Evolutionary conservation across 2,888 invertebrate genomes (phyloP).

Genomic region (Drosophila formosana): DNA sequence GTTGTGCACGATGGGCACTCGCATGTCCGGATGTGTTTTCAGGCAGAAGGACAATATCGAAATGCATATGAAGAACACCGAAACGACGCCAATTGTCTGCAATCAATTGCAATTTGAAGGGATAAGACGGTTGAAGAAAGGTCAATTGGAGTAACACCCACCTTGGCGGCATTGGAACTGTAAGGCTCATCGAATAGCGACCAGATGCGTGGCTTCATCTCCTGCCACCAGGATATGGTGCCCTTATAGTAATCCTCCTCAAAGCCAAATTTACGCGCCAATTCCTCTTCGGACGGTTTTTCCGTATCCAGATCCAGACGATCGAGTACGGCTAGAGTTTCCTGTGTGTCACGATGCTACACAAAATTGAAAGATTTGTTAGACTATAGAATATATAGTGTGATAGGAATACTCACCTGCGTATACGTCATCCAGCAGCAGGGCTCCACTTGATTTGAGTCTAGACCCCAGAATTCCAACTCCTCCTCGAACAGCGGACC

Average conservation of each 20-base stretch:
- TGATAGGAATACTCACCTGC: slow-evolving; percentile 87
- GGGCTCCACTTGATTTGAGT: slow-evolving; percentile 99
- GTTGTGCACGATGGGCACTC: slow-evolving; percentile 94
- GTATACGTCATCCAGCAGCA: slow-evolving; percentile 99
- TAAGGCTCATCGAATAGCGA: slow-evolving; percentile 99
- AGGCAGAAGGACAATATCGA: slow-evolving; percentile 99
- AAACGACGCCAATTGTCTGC: slow-evolving; percentile 98
- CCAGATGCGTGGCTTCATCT: slow-evolving; percentile 98
- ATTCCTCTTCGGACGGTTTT: slow-evolving; percentile 98
- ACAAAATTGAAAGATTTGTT: not conserved
- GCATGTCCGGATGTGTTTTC: slow-evolving; percentile 99
- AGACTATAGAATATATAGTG: not conserved
- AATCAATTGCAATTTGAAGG: not conserved
- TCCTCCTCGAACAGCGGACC: slow-evolving; percentile 99
- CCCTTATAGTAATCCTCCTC: slow-evolving; percentile 97
- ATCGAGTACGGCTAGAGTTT: slow-evolving; percentile 98
- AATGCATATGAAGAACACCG: slow-evolving; percentile 99
- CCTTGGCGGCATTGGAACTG: slow-evolving; percentile 98
- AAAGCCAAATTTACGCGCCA: slow-evolving; percentile 98
- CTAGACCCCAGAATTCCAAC: slow-evolving; percentile 99
- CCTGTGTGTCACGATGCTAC: slow-evolving; percentile 99
- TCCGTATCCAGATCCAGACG: slow-evolving; percentile 98
- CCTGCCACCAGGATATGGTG: slow-evolving; percentile 98
- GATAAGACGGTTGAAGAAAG: not conserved
- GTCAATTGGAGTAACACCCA: slow-evolving; percentile 82